Percentiles rank a stretch among this genome's conserved stretches.
Evolutionary conservation across 2,113 vertebrate genomes (phyloP).

Genomic region (Psittacula cyanocephala): DNA sequence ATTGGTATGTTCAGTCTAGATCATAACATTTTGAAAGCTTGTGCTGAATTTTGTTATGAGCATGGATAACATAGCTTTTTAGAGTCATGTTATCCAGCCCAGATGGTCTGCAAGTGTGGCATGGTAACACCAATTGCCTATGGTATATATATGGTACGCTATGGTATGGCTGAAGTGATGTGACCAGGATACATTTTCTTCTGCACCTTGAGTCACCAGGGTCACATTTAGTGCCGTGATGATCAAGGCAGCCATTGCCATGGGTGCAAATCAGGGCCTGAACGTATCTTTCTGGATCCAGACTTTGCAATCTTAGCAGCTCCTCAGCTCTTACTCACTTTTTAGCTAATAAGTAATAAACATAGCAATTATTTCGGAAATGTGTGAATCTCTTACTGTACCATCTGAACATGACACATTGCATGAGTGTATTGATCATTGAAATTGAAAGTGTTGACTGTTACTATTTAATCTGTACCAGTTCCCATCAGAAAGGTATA

Average conservation of each 20-base stretch:
- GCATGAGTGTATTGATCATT: background rate
- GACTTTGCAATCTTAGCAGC: background rate
- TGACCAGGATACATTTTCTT: background rate
- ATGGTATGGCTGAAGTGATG: background rate
- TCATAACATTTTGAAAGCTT: background rate
- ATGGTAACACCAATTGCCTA: background rate
- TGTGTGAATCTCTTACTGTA: background rate
- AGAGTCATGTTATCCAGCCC: background rate
- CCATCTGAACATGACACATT: background rate
- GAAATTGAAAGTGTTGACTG: background rate
- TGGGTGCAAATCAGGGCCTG: background rate
- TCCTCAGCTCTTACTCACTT: background rate
- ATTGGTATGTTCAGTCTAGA: background rate
- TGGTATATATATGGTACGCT: background rate
- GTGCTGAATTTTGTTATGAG: background rate
- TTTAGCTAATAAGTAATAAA: background rate
- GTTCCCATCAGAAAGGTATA: background rate
- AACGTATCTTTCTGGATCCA: background rate
- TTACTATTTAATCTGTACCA: background rate
- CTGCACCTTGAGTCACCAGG: background rate
- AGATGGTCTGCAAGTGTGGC: background rate
- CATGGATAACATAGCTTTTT: background rate
- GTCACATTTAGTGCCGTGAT: background rate
- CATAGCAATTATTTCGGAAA: background rate
- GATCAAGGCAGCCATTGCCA: background rate